phyloP scores from a whole-genome alignment of 1,140 invertebrate genomes.

The Microplitis mediator region DNA sequence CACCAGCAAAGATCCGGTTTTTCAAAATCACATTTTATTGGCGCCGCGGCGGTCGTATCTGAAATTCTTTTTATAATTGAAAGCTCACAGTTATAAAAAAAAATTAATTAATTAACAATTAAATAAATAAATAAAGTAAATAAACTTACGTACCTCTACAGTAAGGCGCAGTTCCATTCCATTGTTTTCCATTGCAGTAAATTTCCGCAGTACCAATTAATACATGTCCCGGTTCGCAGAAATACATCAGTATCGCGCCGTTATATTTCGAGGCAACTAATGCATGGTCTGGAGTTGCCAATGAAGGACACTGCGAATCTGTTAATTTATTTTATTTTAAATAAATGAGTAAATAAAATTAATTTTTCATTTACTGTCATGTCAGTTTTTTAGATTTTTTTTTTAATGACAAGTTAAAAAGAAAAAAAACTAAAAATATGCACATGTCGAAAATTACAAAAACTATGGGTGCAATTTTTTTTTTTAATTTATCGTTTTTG shows the following conservation, averaged over 20 bases:
- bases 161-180: slow-evolving; percentile 67
- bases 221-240: slow-evolving; percentile 68
- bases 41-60: slow-evolving; percentile 52
- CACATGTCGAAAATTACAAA: too few species aligned
- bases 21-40: slow-evolving; percentile 75
- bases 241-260: slow-evolving; percentile 67
- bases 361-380: background rate
- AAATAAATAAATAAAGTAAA: background rate
- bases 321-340: slow-evolving; percentile 20
- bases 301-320: slow-evolving; percentile 52
- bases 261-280: slow-evolving; percentile 58
- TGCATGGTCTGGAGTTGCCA: slow-evolving; percentile 58
- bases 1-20: slow-evolving; percentile 72
- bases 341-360: background rate
- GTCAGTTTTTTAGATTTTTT: background rate
- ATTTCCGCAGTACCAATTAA: slow-evolving; percentile 64
- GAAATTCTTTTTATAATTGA: slow-evolving; percentile 17
- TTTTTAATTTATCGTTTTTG: too few species aligned
- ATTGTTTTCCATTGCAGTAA: slow-evolving; percentile 70
- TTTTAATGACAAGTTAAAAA: too few species aligned
- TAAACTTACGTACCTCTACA: slow-evolving; percentile 64
- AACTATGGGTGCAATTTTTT: too few species aligned
- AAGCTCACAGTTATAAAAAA: slow-evolving; percentile 13
- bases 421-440: too few species aligned
- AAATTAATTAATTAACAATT: background rate